A percentile compares a stretch with the other conserved stretches of the same genome.
These are phyloP conservation scores for Drosophila trapezifrons DNA, from an alignment of 1,140 invertebrate genomes.

Conservation along the genomic window DNA sequence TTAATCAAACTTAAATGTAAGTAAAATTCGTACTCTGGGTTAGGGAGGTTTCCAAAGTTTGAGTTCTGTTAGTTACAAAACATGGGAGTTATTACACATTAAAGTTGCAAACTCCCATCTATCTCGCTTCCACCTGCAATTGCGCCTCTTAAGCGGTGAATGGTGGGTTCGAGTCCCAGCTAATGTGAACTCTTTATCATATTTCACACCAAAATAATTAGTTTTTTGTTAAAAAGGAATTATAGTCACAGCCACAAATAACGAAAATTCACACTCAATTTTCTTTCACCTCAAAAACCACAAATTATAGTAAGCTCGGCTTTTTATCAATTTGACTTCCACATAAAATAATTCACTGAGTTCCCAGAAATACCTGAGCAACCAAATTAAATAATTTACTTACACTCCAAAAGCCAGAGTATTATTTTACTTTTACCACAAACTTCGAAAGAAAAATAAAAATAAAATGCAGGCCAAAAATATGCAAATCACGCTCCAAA, in stretches of 20 bases:
- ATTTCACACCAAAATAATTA: too few species aligned
- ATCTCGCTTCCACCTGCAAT: too few species aligned
- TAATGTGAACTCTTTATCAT: too few species aligned
- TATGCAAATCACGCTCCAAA: conserved; percentile 58
- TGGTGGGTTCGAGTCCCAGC: too few species aligned
- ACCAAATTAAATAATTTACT: conserved; percentile 30
- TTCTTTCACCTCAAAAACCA: conserved; percentile 1
- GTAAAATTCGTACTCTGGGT: too few species aligned
- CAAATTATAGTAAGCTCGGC: conserved; percentile 1
- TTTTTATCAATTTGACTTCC: conserved; percentile 9
- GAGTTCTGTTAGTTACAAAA: too few species aligned
- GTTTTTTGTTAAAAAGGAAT: background rate
- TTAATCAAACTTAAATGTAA: too few species aligned
- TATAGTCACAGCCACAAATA: conserved; percentile 5
- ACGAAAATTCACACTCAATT: background rate
- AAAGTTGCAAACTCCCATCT: too few species aligned
- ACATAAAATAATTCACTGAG: conserved; percentile 25
- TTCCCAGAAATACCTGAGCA: conserved; percentile 26
- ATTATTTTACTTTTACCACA: conserved; percentile 57
- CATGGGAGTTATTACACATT: too few species aligned
- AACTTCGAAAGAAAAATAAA: conserved; percentile 2
- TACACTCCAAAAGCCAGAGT: conserved; percentile 20
- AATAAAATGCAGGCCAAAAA: conserved; percentile 12
- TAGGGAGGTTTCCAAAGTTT: too few species aligned
- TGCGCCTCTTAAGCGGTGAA: too few species aligned